Conservation (phyloP, 2,797 vertebrate genomes). For the Margarornis squamiger region DNA sequence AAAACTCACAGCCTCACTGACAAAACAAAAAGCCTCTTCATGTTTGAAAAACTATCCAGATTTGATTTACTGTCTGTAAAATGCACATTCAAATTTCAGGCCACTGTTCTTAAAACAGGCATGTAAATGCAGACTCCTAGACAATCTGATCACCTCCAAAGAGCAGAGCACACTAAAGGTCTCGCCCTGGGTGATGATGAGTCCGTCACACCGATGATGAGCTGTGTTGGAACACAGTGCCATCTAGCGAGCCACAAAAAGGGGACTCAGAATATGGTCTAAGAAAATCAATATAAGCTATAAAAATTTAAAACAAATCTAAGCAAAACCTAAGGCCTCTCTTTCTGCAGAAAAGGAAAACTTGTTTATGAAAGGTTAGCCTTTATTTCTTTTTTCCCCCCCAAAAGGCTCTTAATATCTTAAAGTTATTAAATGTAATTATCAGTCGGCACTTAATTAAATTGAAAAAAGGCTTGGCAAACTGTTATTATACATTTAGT, state of each 20-base stretch:
- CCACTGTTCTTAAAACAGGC: background rate
- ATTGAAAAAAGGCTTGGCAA: background rate
- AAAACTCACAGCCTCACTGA: background rate
- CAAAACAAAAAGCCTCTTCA: background rate
- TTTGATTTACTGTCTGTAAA: background rate
- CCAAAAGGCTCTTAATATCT: background rate
- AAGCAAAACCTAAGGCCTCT: background rate
- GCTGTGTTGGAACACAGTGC: constrained; percentile 36
- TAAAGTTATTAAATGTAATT: background rate
- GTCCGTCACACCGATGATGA: fast-evolving
- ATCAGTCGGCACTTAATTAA: background rate
- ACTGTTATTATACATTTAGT: background rate
- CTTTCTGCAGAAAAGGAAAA: background rate
- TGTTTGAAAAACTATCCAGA: background rate
- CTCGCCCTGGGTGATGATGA: background rate
- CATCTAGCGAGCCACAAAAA: constrained; percentile 57
- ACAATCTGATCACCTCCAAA: background rate
- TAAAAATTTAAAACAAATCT: background rate
- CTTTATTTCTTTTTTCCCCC: background rate
- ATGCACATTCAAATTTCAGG: background rate
- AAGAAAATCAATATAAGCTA: background rate
- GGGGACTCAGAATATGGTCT: fast-evolving
- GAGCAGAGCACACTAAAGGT: background rate
- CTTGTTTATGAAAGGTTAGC: background rate
- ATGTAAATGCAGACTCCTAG: background rate